Base-by-base conservation (phyloP, 2,888 invertebrate species). In the Odontothrips loti region DNA sequence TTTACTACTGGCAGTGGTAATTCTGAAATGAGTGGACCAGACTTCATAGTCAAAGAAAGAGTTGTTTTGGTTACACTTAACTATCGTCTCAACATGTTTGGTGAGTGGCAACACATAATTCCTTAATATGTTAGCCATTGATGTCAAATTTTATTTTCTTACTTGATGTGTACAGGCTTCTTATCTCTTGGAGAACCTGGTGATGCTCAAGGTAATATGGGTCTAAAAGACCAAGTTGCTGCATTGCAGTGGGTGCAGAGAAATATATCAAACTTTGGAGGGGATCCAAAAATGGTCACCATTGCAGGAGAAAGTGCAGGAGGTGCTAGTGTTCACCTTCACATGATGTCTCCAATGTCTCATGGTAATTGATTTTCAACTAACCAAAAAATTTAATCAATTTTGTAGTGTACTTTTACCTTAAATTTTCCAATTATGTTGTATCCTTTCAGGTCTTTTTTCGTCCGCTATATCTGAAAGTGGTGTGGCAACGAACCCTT, bases 1-100 rank as follows among this genome's bases (percentile, higher is more conserved):
- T 80, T 80, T 27, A 80, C 80, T 23, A 80, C 63, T 10, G 58
- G 80, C 6, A 58, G 58, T 17, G 80, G 58, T 23, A 27, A 27
- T 27, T n/a, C 58, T 23, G 47, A 27, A 11, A 51, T 43, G 43
- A 17, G 12, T 80, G 80, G 80, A 0, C 80, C 80, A 29, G 80
- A 80, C n/a, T 80, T 51, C 58, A 58, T 80, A 20, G 51, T 80
- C 6, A 29, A 80, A 48, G 58, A 80, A 48, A 27, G 63, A 51
- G 51, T 80, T 23, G 27, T 80, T 29, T 34, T 80, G 11, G 51
- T 80, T 10, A 80, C 80, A 6, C 15, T 47, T 51, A 58, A 58
- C 23, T 80, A 80, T 27, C 23, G 80, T 4, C 63, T 80, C 34
- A 63, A 58, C n/a, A 43, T 63, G 63, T 48, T 80, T 27, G 80